A percentile compares a stretch with the other conserved stretches of the same genome.
Conservation (phyloP, 2,797 vertebrate genomes). For the Coendou prehensilis region DNA sequence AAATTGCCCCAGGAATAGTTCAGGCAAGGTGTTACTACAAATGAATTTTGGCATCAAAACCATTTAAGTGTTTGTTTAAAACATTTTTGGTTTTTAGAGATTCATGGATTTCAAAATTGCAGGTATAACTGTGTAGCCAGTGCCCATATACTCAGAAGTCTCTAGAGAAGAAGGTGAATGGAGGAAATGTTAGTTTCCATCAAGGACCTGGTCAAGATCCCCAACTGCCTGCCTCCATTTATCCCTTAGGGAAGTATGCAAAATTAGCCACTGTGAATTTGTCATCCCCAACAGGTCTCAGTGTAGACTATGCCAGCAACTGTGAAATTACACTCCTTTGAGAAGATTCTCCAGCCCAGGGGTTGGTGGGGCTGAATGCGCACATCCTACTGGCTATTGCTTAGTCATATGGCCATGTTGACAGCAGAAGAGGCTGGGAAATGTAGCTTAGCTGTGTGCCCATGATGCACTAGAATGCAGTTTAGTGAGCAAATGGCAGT, state of each 20-base stretch:
- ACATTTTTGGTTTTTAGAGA: background rate
- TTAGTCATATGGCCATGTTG: background rate
- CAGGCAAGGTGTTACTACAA: background rate
- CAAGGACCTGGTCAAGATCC: background rate
- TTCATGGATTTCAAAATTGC: conserved; percentile 1
- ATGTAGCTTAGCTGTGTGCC: background rate
- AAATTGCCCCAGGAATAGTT: background rate
- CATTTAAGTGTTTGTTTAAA: background rate
- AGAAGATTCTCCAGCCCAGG: background rate
- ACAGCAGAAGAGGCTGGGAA: background rate
- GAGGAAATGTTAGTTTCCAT: background rate
- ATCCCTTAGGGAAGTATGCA: background rate
- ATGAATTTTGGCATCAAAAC: conserved; percentile 29
- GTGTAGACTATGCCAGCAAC: background rate
- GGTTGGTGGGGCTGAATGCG: background rate
- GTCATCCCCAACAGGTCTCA: background rate
- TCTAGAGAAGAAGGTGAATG: background rate
- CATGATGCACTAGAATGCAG: background rate
- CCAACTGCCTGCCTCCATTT: background rate
- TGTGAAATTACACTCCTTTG: background rate
- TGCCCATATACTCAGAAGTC: background rate
- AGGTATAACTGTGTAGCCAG: background rate
- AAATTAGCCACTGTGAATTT: background rate
- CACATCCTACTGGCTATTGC: background rate
- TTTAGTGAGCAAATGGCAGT: background rate